Percentiles rank a stretch among this genome's conserved stretches.
phyloP scores from a whole-genome alignment of 2,113 vertebrate genomes.

The Sylvia atricapilla region DNA sequence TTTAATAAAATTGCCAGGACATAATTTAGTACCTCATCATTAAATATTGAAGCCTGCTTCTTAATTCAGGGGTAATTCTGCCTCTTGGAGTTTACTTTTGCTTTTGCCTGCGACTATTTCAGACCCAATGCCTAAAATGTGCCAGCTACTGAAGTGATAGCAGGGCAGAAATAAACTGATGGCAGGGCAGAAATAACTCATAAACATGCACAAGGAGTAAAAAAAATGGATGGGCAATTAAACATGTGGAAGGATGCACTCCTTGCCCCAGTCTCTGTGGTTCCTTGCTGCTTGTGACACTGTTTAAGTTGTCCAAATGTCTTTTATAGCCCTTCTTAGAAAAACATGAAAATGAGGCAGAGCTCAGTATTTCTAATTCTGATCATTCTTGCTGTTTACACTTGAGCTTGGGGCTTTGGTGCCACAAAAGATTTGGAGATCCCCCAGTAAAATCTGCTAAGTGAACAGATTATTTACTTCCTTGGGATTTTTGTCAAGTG shows the following conservation, averaged over 20 bases:
- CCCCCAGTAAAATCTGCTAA: not conserved
- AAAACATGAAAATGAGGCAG: not conserved
- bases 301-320: not conserved
- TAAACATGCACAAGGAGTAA: not conserved
- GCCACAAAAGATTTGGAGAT: not conserved
- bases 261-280: not conserved
- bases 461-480: not conserved
- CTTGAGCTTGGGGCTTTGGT: not conserved
- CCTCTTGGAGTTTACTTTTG: not conserved
- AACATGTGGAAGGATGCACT: not conserved
- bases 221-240: not conserved
- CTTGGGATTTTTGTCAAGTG: not conserved
- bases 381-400: not conserved
- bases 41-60: not conserved
- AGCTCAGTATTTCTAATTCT: not conserved
- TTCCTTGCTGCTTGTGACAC: not conserved
- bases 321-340: not conserved
- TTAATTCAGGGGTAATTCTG: not conserved
- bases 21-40: not conserved
- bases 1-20: not conserved
- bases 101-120: fast-evolving
- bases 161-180: not conserved
- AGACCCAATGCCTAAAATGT: not conserved
- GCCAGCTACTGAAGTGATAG: not conserved
- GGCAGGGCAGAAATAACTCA: not conserved